Base-by-base conservation (phyloP, 2,888 invertebrate species). In the Spatulosminthurus flaviceps region DNA sequence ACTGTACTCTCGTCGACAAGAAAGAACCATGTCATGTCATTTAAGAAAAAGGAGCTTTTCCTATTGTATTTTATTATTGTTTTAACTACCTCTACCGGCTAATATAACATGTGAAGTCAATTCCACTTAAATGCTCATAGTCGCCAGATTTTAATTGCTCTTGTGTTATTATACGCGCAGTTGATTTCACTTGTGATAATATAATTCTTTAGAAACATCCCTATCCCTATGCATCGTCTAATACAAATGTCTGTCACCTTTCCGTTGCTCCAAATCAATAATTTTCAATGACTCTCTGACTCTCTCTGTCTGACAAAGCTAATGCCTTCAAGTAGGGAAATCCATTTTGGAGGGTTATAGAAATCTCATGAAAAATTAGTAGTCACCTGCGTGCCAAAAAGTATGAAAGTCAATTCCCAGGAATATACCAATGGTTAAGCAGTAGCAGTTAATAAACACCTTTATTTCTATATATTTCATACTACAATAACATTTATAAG, bases 71-170 rank as follows among this genome's bases (percentile, higher is more conserved):
- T 51, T 51, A 51, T 51, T 51, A 51, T 51, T 51, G 51, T 51
- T 51, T 51, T 51, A 51, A 51, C 51, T 51, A 51, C 51, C 51
- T n/a, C n/a, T 51, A n/a, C 51, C 51, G 51, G 51, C 51, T 51
- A 51, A 51, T n/a, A n/a, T n/a, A n/a, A 51, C 16, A 51, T 51
- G 51, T 51, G 9, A 51, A 51, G 51, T 19, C 2, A 51, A 11
- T 13, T 51, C n/a, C 51, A 19, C 7, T 51, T 51, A 51, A 51
- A 51, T 51, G 51, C 51, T 51, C 51, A 51, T 51, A 51, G 51
- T 51, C 51, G 51, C 51, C 51, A 51, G 19, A 51, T 51, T 51
- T 51, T 51, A 51, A 51, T 51, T 51, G 51, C 51, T 16, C 51
- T 51, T 2, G 16, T 51, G 16, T 51, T 19, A 51, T 51, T 11